Evolutionary conservation across 2,888 invertebrate genomes (phyloP), one percentile per base, ranked within the genome.

Genomic region (Spilarctia lutea): DNA sequence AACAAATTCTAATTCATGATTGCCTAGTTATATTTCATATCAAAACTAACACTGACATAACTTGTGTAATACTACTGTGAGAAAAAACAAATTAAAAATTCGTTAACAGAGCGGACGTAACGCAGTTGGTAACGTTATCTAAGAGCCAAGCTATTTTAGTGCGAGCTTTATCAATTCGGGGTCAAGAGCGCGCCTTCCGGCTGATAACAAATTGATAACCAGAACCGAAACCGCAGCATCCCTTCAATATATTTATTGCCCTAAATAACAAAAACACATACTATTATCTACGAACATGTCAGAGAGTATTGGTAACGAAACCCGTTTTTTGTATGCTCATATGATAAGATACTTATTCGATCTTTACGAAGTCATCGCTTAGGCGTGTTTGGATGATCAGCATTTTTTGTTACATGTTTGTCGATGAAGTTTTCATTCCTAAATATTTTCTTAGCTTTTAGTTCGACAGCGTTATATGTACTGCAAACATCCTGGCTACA

Each of bases 171-270:
- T 94, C 94, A 88, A 82, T 83, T 84, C 80, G 91, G 88, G 95
- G 95, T 94, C 95, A 95, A 95, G 95, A 95, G 93, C 95, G 91
- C 91, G 92, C 91, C 92, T 94, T 95, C 95, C 95, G 93, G 90
- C 87, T 86, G 94, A 94, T 94, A 93, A 88, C 85, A 71, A 88
- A 68, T 30, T 71, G 91, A 90, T 88, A 88, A 86, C 81, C 80
- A 80, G 82, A 83, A 85, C 88, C 88, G 76, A 88, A 90, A 89
- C 87, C 88, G 81, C 95, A 94, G 95, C 94, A 94, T 94, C 94
- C 94, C 89, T 79, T 77, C 80, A 82, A 83, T 87, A 83, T 92
- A 91, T 92, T 91, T 89, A 89, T 87, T 87, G 83, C 83, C 80
- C 75, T 80, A 87, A 81, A 86, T 88, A 70, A 79, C 72, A 89